Percentiles rank a stretch among this genome's conserved stretches.
Conservation (phyloP, 2,888 invertebrate genomes). For the Scrobipalpa costella region DNA sequence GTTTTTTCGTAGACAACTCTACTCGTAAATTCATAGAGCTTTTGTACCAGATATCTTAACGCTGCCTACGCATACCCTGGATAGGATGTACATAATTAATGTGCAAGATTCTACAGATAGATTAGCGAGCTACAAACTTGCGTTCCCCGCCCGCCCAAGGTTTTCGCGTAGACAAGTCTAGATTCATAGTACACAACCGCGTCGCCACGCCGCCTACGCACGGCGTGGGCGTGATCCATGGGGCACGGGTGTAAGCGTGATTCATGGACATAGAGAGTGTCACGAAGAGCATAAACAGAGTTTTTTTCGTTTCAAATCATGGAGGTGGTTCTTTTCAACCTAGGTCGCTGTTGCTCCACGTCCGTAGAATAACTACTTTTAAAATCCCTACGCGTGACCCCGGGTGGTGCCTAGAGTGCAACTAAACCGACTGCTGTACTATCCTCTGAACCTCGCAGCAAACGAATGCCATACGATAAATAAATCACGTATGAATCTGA, state of each 20-base stretch:
- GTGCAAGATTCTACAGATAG: not conserved
- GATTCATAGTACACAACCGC: not conserved
- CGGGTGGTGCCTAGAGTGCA: too few relatives aligned
- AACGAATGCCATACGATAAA: too few relatives aligned
- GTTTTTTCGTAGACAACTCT: not conserved
- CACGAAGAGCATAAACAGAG: not conserved
- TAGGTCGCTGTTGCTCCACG: too few relatives aligned
- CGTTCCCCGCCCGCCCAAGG: constrained; percentile 8
- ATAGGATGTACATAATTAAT: not conserved
- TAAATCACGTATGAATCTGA: too few relatives aligned
- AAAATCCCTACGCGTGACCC: too few relatives aligned
- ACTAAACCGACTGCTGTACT: too few relatives aligned
- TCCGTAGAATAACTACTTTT: too few relatives aligned
- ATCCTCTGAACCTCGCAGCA: too few relatives aligned
- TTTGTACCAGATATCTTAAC: too few relatives aligned
- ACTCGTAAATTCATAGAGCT: constrained; percentile 1
- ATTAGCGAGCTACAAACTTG: not conserved
- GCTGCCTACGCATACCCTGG: constrained; percentile 25
- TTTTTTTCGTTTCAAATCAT: too few relatives aligned
- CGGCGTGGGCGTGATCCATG: not conserved
- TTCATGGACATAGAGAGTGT: not conserved
- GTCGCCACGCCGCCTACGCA: constrained; percentile 32
- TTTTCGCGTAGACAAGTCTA: not conserved
- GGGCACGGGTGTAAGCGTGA: not conserved
- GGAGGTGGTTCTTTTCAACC: too few relatives aligned